Percentiles rank a stretch among this genome's conserved stretches.
Evolutionary conservation across 2,113 vertebrate genomes (phyloP).

Genomic region (Heloderma charlesbogerti): DNA sequence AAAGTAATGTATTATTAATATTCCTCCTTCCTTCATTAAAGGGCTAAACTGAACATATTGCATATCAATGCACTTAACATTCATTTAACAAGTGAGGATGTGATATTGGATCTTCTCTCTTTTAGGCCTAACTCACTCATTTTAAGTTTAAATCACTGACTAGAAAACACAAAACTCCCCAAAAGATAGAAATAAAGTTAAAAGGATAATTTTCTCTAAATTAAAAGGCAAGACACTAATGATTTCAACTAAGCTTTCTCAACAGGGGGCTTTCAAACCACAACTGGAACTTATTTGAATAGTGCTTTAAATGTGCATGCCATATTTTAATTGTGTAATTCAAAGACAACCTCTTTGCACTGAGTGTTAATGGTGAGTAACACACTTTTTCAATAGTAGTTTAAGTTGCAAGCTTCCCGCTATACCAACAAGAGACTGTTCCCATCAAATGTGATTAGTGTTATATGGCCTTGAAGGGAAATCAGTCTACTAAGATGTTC

Average conservation of each 20-base stretch:
- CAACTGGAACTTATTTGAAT: conserved; percentile 5
- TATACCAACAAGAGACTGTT: not conserved
- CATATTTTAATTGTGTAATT: conserved; percentile 11
- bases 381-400: not conserved
- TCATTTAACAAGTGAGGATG: conserved; percentile 1
- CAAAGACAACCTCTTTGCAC: conserved; percentile 17
- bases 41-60: conserved; percentile 22
- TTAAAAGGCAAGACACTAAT: conserved; percentile 39
- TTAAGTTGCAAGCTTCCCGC: conserved; percentile 3
- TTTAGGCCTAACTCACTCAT: conserved; percentile 14
- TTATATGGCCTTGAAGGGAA: not conserved
- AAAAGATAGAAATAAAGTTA: not conserved
- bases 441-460: not conserved
- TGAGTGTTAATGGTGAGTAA: not conserved
- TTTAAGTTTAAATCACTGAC: conserved; percentile 36
- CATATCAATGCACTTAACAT: not conserved
- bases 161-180: not conserved
- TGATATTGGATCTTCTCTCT: not conserved
- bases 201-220: conserved; percentile 36
- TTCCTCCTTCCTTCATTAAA: conserved; percentile 30
- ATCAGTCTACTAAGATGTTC: not conserved
- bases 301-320: not conserved
- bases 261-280: conserved; percentile 36
- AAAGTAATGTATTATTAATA: conserved; percentile 36
- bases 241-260: conserved; percentile 7